phyloP scores from a whole-genome alignment of 1,140 invertebrate species.

The Drosophila persimilis region DNA sequence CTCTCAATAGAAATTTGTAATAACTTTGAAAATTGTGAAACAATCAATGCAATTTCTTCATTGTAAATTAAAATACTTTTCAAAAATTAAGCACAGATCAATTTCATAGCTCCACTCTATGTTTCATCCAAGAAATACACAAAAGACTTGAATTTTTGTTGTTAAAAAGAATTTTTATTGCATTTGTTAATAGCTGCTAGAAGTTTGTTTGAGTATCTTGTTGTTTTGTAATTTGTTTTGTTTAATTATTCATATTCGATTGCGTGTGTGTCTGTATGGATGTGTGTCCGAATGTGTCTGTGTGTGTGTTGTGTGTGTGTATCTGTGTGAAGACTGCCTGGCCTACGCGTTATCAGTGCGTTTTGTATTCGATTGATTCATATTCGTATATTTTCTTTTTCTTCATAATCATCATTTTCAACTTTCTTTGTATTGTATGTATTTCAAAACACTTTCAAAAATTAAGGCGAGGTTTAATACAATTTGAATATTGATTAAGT shows the following conservation, averaged over 20 bases:
- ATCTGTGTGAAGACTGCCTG: slow-evolving; percentile 41
- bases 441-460: slow-evolving; percentile 61
- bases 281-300: slow-evolving; percentile 11
- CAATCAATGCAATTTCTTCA: too few relatives aligned
- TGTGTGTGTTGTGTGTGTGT: too few relatives aligned
- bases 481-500: slow-evolving; percentile 42
- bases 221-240: slow-evolving; percentile 45
- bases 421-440: slow-evolving; percentile 1
- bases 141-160: slow-evolving; percentile 15
- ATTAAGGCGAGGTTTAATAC: slow-evolving; percentile 62
- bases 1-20: too few relatives aligned
- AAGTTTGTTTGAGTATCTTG: slow-evolving; percentile 63
- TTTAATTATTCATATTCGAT: slow-evolving; percentile 35
- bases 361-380: slow-evolving; percentile 15
- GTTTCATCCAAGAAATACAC: neutral
- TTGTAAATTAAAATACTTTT: too few relatives aligned
- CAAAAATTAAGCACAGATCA: neutral
- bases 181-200: slow-evolving; percentile 61
- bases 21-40: too few relatives aligned
- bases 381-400: neutral
- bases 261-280: slow-evolving; percentile 33
- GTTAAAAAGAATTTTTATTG: slow-evolving; percentile 67
- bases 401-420: slow-evolving; percentile 18
- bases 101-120: too few relatives aligned
- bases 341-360: slow-evolving; percentile 57